Evolutionary conservation across 1,140 invertebrate genomes (phyloP), one percentile per base, ranked within the genome.

Genomic region (Drosophila truncata): DNA sequence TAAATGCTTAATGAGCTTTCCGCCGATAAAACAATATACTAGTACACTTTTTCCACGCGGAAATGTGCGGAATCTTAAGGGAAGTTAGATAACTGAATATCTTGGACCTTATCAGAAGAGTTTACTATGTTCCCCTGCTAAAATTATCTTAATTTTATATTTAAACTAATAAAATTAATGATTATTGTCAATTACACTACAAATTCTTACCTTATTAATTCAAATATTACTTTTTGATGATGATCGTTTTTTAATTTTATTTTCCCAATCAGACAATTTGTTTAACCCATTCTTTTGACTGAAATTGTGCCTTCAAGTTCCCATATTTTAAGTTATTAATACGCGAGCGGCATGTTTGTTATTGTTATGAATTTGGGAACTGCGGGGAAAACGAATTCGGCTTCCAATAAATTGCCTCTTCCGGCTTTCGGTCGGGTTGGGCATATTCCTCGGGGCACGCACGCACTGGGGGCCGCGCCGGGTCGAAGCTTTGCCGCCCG

Each of bases 361-460:
- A 59, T 87, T 78, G 79, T 86, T 86, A 76, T 71, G 75, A 82
- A 82, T 59, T 59, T 25, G 71, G 23, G 49, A 49, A 20, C 25
- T 77, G 61, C 27, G 62, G 59, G 78, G 58, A 67, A 78, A 72
- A 77, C 46, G 57, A 75, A 65, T 67, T 61, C 46, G 70, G 59
- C 72, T 78, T 61, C 52, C 64, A 74, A 85, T 65, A 58, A 71
- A 85, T 75, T 75, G 78, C 50, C 49, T 59, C 82, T 91, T 88
- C 78, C 84, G 84, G 77, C 71, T 66, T 20, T 52, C 27, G 58
- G 46, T 67, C 55, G 55, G 27, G 25, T 35, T 54, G 50, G 50
- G 55, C 33, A 23, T 35, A 35, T 61, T 82, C 65, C 58, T 69
- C 49, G 47, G 59, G 60, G 55, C 39, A 33, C 35, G 46, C 50